These are phyloP conservation scores for Furcifer pardalis DNA, from an alignment of 2,797 vertebrate genomes.

Conservation along the genomic window DNA sequence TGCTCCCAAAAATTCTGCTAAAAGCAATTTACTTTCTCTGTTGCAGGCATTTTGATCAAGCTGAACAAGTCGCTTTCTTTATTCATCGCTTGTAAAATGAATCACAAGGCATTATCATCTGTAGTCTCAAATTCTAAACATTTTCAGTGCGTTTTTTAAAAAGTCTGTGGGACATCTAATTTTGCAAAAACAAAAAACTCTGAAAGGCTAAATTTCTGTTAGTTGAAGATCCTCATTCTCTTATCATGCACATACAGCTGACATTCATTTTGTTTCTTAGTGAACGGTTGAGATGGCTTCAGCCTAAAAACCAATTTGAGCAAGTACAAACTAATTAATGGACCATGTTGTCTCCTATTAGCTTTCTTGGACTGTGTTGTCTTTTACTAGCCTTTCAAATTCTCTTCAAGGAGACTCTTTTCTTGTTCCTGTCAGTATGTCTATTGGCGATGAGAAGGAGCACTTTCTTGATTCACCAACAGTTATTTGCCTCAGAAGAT, in stretches of 20 bases:
- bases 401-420: not conserved
- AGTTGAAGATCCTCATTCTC: not conserved
- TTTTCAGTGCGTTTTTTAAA: not conserved
- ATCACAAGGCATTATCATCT: not conserved
- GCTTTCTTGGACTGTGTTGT: not conserved
- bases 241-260: not conserved
- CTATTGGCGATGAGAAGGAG: not conserved
- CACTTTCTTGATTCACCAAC: too few relatives aligned
- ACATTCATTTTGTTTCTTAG: not conserved
- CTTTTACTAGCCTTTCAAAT: not conserved
- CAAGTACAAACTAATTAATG: not conserved
- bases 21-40: conserved; percentile 47
- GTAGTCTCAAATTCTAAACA: conserved; percentile 8
- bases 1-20: conserved; percentile 37
- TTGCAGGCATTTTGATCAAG: conserved; percentile 38
- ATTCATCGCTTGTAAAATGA: not conserved
- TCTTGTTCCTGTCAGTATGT: not conserved
- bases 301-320: not conserved
- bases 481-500: too few relatives aligned
- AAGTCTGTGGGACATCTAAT: not conserved
- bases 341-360: not conserved
- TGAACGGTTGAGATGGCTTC: not conserved
- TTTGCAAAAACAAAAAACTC: not conserved
- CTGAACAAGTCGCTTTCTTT: not conserved
- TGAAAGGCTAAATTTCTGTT: not conserved